Base-by-base conservation (phyloP, 2,113 vertebrate species). In the Tenrec ecaudatus region DNA sequence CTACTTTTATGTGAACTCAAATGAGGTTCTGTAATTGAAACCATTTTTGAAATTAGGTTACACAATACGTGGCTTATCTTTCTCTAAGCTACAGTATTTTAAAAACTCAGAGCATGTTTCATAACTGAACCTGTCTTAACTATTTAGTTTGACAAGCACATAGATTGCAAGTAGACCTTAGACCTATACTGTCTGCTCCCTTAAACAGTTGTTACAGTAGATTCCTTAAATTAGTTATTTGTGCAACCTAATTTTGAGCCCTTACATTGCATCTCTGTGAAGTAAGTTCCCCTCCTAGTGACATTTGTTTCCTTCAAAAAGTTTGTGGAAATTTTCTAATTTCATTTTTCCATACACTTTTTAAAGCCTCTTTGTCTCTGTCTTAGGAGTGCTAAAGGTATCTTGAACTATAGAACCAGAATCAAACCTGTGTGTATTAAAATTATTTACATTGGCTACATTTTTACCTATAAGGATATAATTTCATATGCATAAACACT, bases 231-330 rank as follows among this genome's bases (percentile, higher is more conserved):
- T 86, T 71, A 20, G 60, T 79, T 88, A 29, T 43, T 86, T 94
- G 66, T 91, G 43, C 47, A 91, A 93, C 64, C 36, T 89, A 83
- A 90, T 85, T 90, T 84, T 86, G 76, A 40, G 3, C 20, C 25
- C n/a, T 29, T 2, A 16, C 76, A 66, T 84, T 20, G n/a, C 4
- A 29, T 92, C 33, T 82, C 43, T 86, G 22, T 53, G 47, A 53
- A 53, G 47, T 53, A 53, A 25, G 25, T 69, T 76, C 78, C 19
- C 16, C 53, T 25, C 69, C 1, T 38, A 19, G 23, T 64, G 58
- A 84, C 82, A 80, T 90, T 22, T 77, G 8, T 87, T 86, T 6
- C 0, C 47, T 53, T 53, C 47, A 53, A 53, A 53, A 53, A 12
- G 47, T 53, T 53, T 53, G 47, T 53, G 47, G 47, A 53, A 53